A percentile compares a stretch with the other conserved stretches of the same genome.
These are phyloP conservation scores for Rhinoptilus africanus DNA, from an alignment of 2,113 vertebrate species.

Conservation along the genomic window DNA sequence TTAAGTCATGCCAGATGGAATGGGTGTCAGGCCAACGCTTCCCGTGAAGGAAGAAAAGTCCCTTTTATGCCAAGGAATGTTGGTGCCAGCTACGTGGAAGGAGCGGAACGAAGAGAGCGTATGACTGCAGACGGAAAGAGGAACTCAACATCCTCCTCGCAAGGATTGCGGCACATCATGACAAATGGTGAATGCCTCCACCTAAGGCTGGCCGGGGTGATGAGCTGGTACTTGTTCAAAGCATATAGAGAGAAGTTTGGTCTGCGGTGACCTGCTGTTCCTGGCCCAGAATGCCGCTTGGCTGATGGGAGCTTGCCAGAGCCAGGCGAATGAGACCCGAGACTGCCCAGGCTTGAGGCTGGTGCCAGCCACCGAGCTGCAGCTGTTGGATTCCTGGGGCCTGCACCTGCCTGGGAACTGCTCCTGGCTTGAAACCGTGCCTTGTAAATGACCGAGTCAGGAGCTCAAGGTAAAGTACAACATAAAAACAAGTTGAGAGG, in stretches of 20 bases:
- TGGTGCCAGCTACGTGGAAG: background rate
- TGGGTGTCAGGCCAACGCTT: background rate
- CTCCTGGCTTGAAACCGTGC: background rate
- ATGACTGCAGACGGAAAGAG: background rate
- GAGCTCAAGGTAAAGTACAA: background rate
- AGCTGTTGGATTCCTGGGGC: background rate
- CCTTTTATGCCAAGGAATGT: background rate
- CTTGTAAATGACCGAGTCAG: background rate
- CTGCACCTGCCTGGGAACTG: background rate
- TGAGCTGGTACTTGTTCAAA: background rate
- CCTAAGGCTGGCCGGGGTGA: fast-evolving
- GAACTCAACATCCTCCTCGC: background rate
- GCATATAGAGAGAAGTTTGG: background rate
- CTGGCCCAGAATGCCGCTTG: background rate
- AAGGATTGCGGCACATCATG: background rate
- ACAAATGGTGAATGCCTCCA: too few relatives aligned
- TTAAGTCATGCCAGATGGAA: background rate
- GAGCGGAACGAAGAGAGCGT: fast-evolving
- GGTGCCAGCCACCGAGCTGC: background rate
- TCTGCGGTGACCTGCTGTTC: background rate
- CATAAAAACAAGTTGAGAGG: background rate
- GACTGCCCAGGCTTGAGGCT: background rate
- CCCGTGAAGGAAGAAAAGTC: background rate
- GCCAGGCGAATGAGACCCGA: background rate
- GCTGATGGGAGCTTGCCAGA: background rate